These are phyloP conservation scores for Agapostemon virescens DNA, from an alignment of 2,888 invertebrate species.

Conservation along the genomic window DNA sequence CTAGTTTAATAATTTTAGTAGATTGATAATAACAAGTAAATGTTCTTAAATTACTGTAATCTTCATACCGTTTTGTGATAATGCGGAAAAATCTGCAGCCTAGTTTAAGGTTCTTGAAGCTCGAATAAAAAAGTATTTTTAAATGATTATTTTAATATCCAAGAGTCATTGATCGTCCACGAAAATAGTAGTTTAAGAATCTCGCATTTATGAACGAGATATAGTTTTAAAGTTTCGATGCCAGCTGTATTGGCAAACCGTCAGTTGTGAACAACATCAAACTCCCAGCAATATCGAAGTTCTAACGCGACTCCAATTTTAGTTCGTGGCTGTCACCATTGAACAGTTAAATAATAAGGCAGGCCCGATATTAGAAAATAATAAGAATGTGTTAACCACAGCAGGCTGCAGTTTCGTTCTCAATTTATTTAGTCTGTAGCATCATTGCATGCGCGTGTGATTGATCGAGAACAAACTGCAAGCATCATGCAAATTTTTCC, in stretches of 20 bases:
- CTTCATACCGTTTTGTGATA: too few relatives aligned
- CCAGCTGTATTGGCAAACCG: conserved; percentile 30
- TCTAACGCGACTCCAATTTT: conserved; percentile 47
- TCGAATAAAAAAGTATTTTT: neutral
- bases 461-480: neutral
- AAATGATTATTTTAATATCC: neutral
- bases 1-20: too few relatives aligned
- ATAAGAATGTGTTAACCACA: neutral
- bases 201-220: neutral
- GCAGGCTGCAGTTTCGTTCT: conserved; percentile 1
- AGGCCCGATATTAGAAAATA: conserved; percentile 23
- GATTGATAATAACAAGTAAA: too few relatives aligned
- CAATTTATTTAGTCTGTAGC: neutral
- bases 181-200: neutral
- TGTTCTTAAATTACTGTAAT: too few relatives aligned
- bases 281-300: conserved; percentile 32
- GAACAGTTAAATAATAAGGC: conserved; percentile 47
- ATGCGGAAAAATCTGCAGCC: too few relatives aligned
- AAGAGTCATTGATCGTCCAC: neutral
- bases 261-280: conserved; percentile 30
- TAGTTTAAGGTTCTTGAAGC: neutral
- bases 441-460: neutral
- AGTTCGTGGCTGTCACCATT: conserved; percentile 33
- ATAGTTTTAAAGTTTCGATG: conserved; percentile 27
- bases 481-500: conserved; percentile 1